Base-by-base conservation (phyloP, 2,113 vertebrate species). In the Otus sunia region DNA sequence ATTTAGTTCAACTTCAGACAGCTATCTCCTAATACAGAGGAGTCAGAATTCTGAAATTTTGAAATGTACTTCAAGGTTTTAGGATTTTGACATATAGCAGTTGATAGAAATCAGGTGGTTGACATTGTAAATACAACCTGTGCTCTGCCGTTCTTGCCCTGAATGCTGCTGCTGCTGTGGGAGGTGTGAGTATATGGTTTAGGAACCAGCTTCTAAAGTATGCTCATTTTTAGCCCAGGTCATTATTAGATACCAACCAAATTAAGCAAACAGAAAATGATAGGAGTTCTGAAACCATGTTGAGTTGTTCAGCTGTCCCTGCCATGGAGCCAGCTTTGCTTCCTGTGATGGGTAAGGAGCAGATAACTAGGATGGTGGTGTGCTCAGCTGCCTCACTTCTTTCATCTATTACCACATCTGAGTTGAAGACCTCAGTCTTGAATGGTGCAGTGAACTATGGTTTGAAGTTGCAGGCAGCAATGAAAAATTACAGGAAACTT, bases 341-440 rank as follows among this genome's bases (percentile, higher is more conserved):
- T 60, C 69, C 43, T 79, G 15, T 49, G n/a, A 13, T 79, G 62
- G 52, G 6, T 27, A 5, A 79, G 36, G 47, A 43, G 58, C 52
- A 84, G 60, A 5, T 77, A 67, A 32, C 47, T 22, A 14, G 43
- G 36, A 17, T 53, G 71, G 10, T 45, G 15, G 5, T 87, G 47
- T 45, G n/a, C 68, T 63, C 47, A 66, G 32, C n/a, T 68, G 39
- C 55, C 29, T 72, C 9, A 2, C 56, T 79, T 56, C 21, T 86
- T 72, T 36, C 11, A 8, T 53, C 27, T 4, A 1, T 53, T 74
- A 34, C 26, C 21, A 27, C 8, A 1, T 4, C 3, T 3, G n/a
- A 41, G 30, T 20, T 64, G 45, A 75, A 79, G 34, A 52, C 14
- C 39, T 37, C 11, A 6, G 30, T 69, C 20, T 60, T 62, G 13